Percentiles rank a stretch among this genome's conserved stretches.
phyloP scores from a whole-genome alignment of 1,140 invertebrate species.

The Hylaeus anthracinus region DNA sequence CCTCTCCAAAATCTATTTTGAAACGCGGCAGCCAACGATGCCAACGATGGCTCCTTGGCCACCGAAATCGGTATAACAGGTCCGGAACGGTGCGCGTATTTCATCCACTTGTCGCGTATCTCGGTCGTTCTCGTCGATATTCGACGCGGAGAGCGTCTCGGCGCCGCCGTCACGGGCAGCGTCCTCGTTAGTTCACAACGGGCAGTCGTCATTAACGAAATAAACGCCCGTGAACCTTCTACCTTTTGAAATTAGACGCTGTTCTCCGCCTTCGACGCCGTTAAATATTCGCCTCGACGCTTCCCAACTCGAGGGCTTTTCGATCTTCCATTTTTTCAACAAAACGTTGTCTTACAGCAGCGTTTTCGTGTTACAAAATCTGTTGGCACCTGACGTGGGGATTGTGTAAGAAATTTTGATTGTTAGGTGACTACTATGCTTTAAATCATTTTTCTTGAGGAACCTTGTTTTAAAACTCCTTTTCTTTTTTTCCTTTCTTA shows the following conservation, averaged over 20 bases:
- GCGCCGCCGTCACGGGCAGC: slow-evolving; percentile 38
- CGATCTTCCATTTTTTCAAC: too few relatives aligned
- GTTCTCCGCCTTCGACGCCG: neutral
- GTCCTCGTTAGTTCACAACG: slow-evolving; percentile 56
- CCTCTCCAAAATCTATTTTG: slow-evolving; percentile 36
- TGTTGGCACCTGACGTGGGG: too few relatives aligned
- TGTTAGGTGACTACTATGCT: too few relatives aligned
- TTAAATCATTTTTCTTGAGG: too few relatives aligned
- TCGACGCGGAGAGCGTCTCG: slow-evolving; percentile 37
- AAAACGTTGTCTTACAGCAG: too few relatives aligned
- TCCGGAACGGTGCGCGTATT: slow-evolving; percentile 35
- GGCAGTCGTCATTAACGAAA: slow-evolving; percentile 60
- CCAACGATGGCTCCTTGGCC: slow-evolving; percentile 10
- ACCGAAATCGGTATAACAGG: slow-evolving; percentile 9
- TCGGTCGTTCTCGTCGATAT: slow-evolving; percentile 53
- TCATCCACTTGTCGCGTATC: slow-evolving; percentile 30
- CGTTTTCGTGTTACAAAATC: too few relatives aligned
- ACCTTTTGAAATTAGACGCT: slow-evolving; percentile 44
- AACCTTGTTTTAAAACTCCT: too few relatives aligned
- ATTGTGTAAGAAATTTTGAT: too few relatives aligned
- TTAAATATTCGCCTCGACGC: neutral
- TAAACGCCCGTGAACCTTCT: slow-evolving; percentile 46
- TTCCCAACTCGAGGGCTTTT: neutral
- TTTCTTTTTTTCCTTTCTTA: too few relatives aligned
- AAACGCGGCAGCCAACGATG: slow-evolving; percentile 4